These are phyloP conservation scores for Onychostruthus taczanowskii DNA, from an alignment of 2,113 vertebrate species.

Conservation along the genomic window DNA sequence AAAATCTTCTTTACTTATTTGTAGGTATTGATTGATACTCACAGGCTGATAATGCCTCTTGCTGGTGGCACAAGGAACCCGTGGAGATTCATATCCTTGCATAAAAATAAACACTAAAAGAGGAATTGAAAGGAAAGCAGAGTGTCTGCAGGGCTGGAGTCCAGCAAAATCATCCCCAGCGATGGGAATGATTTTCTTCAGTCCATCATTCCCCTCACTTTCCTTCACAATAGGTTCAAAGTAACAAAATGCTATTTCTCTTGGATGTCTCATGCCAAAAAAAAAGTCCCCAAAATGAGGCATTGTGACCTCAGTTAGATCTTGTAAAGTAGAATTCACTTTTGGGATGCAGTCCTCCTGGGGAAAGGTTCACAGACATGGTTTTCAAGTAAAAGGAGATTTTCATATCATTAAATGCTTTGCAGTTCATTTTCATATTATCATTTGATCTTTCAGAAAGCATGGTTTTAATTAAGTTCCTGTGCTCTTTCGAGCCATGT, in stretches of 20 bases:
- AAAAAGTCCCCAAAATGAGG: neutral
- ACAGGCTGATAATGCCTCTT: neutral
- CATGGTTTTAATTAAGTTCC: neutral
- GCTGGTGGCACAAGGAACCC: neutral
- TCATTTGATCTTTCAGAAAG: neutral
- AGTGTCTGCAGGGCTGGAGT: neutral
- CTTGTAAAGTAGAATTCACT: neutral
- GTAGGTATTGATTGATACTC: neutral
- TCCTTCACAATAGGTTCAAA: rapidly evolving
- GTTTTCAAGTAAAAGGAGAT: neutral
- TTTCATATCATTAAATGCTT: neutral
- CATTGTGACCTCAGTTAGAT: neutral
- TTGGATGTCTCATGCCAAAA: neutral
- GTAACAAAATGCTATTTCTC: neutral
- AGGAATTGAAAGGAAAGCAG: neutral
- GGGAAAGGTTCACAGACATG: neutral
- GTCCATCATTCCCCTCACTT: neutral
- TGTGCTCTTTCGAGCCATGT: neutral
- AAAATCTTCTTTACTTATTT: neutral
- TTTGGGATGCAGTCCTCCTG: neutral
- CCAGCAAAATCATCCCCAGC: neutral
- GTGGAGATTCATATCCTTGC: neutral
- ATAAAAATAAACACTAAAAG: neutral
- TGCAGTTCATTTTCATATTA: neutral
- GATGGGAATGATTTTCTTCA: neutral